These are phyloP conservation scores for Lycophotia porphyrea DNA, from an alignment of 2,888 invertebrate genomes.

Conservation along the genomic window DNA sequence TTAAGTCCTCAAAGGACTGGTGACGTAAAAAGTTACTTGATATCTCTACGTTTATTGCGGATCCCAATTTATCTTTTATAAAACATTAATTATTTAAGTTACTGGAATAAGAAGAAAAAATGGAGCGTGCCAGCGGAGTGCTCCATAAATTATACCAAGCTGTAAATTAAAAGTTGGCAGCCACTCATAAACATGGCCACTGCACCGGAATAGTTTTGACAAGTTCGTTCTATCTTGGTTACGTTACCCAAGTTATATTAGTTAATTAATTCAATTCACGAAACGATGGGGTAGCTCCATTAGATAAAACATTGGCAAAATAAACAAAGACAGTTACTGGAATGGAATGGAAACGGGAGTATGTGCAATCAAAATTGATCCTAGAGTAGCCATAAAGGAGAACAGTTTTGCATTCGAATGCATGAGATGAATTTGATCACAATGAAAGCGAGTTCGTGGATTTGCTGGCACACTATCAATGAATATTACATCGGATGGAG, in stretches of 20 bases:
- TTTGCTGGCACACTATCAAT: slow-evolving; percentile 40
- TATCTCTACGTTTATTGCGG: slow-evolving; percentile 29
- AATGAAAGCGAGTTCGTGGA: slow-evolving; percentile 46
- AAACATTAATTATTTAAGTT: slow-evolving; percentile 55
- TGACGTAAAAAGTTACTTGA: slow-evolving; percentile 24
- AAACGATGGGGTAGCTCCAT: slow-evolving; percentile 21
- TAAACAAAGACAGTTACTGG: slow-evolving; percentile 22
- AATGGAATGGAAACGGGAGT: slow-evolving; percentile 14
- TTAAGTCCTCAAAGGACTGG: slow-evolving; percentile 20
- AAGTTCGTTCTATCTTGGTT: slow-evolving; percentile 48
- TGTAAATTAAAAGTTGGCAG: slow-evolving; percentile 69
- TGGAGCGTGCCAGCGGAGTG: slow-evolving; percentile 48
- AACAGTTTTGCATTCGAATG: slow-evolving; percentile 51
- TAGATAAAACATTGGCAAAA: slow-evolving; percentile 32
- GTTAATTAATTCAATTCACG: slow-evolving; percentile 50
- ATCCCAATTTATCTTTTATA: slow-evolving; percentile 37
- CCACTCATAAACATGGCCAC: slow-evolving; percentile 54
- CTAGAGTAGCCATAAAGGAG: slow-evolving; percentile 29
- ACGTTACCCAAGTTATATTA: slow-evolving; percentile 40
- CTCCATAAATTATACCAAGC: slow-evolving; percentile 66
- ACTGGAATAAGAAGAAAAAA: slow-evolving; percentile 50
- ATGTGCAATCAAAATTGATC: slow-evolving; percentile 39
- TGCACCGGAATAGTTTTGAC: slow-evolving; percentile 59
- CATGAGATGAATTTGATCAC: slow-evolving; percentile 45
- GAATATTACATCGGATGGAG: slow-evolving; percentile 20